A percentile compares a stretch with the other conserved stretches of the same genome.
Evolutionary conservation across 2,797 vertebrate genomes (phyloP).

Genomic region (Artibeus lituratus): DNA sequence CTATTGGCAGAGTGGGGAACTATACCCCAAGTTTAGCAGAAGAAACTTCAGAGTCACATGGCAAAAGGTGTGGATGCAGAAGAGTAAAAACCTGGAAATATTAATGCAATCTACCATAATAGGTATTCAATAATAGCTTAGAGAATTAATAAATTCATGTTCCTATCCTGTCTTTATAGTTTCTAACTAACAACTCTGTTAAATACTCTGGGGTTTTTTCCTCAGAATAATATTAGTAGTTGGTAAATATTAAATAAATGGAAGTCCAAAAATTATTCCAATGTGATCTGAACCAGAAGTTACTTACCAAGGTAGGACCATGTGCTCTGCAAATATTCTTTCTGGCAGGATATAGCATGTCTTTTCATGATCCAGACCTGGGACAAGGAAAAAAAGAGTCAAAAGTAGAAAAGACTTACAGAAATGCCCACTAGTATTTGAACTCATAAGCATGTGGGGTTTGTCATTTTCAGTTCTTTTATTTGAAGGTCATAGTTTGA

Average conservation of each 20-base stretch:
- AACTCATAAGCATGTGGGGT: not conserved
- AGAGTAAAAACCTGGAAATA: not conserved
- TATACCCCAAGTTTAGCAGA: not conserved
- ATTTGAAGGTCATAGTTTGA: not conserved
- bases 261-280: slow-evolving; percentile 9
- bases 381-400: not conserved
- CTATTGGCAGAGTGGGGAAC: not conserved
- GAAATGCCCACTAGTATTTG: not conserved
- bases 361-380: not conserved
- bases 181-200: not conserved
- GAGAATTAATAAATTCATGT: not conserved
- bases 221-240: not conserved
- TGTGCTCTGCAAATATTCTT: not conserved
- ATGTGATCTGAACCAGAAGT: not conserved
- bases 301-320: not conserved
- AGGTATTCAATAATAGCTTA: not conserved
- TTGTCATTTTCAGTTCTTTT: not conserved
- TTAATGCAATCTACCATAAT: not conserved
- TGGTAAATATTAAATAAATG: not conserved
- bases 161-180: not conserved
- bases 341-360: not conserved
- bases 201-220: not conserved
- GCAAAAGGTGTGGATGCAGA: not conserved
- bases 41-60: not conserved
- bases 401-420: slow-evolving; percentile 27